Base-by-base conservation (phyloP, 1,140 invertebrate genomes). In the Aphaenogaster floridana region DNA sequence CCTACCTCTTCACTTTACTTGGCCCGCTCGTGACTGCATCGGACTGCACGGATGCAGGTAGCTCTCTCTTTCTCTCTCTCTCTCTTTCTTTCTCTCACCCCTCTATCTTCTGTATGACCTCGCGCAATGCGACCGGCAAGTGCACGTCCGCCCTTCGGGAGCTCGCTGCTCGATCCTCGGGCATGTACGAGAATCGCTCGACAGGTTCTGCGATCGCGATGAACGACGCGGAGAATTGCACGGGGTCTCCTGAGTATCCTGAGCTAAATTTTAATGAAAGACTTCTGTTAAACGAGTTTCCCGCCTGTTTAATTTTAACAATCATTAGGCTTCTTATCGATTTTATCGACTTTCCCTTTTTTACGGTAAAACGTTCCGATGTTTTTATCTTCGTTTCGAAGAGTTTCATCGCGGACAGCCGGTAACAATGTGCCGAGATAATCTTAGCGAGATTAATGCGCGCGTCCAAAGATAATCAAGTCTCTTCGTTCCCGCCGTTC, bases 11-110 rank as follows among this genome's bases (percentile, higher is more conserved):
- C 68, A 42, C 64, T 52, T 64, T 3, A 15, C 52, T 42, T 74
- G 80, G 81, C 45, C 69, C 45, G 61, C 86, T 91, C 90, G 90
- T 90, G 89, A 91, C 90, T 91, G 61, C 64, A 79, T 74, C 79
- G 80, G 17, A 79, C 52, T 69, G 50, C 54, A 76, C 64, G 78
- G 89, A 87, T 84, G 86, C 85, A 88, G 86, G 90, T 92, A 92
- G 89, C 88, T 87, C 71, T 88, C 81, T 86, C 80, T 87, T 21
- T 45, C 42, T 72, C 39, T 52, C 13, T 63, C 34, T 86, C 78
- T 87, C 66, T 87, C 79, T 86, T 9, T 59, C 69, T 59, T 13
- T 57, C 54, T 50, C 39, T 61, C 36, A 42, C 9, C 48, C 28
- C 8, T 50, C 45, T 50, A n/a, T 71, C 52, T 69, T 74, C 63